Percentiles rank a stretch among this genome's conserved stretches.
Conservation (phyloP, 2,113 vertebrate genomes). For the Miniopterus natalensis region DNA sequence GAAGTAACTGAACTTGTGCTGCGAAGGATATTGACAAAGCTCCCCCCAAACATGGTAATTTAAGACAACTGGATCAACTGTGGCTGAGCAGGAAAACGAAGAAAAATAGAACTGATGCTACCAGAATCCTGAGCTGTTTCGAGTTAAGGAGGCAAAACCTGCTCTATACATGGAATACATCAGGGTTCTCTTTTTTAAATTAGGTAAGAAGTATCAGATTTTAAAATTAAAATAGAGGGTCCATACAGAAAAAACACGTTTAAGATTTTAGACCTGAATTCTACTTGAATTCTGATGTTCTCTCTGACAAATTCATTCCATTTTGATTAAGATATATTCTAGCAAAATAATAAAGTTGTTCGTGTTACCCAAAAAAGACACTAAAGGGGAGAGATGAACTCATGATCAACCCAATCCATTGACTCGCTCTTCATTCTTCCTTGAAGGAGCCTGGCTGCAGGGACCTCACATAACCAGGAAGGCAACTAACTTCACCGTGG, state of each 20-base stretch:
- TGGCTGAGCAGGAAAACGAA: neutral
- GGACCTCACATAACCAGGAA: neutral
- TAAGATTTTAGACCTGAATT: neutral
- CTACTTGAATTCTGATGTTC: neutral
- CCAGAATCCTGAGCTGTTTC: neutral
- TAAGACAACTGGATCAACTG: neutral
- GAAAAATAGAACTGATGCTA: neutral
- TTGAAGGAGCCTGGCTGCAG: neutral
- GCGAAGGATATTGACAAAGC: neutral
- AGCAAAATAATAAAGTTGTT: neutral
- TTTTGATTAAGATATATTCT: neutral
- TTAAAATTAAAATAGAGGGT: neutral
- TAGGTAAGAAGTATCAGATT: conserved; percentile 5
- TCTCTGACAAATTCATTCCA: neutral
- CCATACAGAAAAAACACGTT: neutral
- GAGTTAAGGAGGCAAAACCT: neutral
- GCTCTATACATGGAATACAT: neutral
- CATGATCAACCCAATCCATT: neutral
- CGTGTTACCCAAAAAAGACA: neutral
- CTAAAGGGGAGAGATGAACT: neutral
- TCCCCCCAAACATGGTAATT: neutral
- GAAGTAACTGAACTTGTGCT: neutral
- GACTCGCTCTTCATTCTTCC: neutral
- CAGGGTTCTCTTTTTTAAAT: neutral
- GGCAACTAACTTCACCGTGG: neutral